These are phyloP conservation scores for Corythornis madagascariensis DNA, from an alignment of 2,113 vertebrate species.

Conservation along the genomic window DNA sequence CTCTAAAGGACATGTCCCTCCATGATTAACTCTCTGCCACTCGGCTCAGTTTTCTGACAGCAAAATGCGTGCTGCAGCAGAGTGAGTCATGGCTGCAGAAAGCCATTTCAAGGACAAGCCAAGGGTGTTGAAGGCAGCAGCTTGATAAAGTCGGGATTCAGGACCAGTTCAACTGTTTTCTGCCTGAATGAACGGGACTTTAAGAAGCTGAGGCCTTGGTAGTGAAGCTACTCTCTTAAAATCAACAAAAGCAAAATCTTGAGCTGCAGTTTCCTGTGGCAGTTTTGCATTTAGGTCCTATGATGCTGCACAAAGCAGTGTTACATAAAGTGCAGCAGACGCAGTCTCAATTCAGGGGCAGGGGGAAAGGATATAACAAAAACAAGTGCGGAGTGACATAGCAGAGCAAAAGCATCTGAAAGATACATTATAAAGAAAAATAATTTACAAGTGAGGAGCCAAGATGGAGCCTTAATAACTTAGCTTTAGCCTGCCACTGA, in stretches of 20 bases:
- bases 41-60: background rate
- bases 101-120: constrained; percentile 57
- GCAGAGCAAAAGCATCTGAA: background rate
- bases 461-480: background rate
- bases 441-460: background rate
- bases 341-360: background rate
- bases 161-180: background rate
- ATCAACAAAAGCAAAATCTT: background rate
- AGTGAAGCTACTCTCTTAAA: background rate
- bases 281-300: background rate
- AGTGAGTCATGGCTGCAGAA: constrained; percentile 55
- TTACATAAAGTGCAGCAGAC: constrained; percentile 44
- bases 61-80: background rate
- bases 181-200: background rate
- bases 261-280: rapidly evolving
- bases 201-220: background rate
- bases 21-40: background rate
- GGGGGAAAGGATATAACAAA: background rate
- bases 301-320: background rate
- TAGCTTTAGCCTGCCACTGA: background rate
- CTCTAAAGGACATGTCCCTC: background rate
- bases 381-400: background rate
- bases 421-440: background rate
- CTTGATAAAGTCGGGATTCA: background rate
- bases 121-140: constrained; percentile 52